Evolutionary conservation across 2,888 invertebrate genomes (phyloP).

Genomic region (Macrosiphum euphorbiae): DNA sequence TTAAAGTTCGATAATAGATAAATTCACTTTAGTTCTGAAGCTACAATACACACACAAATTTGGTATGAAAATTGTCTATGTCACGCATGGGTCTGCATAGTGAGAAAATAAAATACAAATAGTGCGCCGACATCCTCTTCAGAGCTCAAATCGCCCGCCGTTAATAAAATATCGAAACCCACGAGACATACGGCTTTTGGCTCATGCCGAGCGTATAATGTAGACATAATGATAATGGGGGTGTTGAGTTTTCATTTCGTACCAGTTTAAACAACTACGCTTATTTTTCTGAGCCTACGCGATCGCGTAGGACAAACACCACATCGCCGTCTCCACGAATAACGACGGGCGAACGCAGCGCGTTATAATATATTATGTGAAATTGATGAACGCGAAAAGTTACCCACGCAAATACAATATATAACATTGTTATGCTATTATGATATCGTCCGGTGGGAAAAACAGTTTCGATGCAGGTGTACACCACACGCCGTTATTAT

Average conservation of each 20-base stretch:
- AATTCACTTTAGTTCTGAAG: neutral
- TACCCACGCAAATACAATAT: neutral
- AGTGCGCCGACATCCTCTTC: neutral
- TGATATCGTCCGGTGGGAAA: neutral
- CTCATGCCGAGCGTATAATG: neutral
- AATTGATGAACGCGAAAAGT: slow-evolving; percentile 9
- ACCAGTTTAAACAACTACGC: neutral
- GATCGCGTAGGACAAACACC: neutral
- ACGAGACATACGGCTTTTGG: neutral
- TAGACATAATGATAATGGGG: neutral
- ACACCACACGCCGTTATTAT: neutral
- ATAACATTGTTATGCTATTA: neutral
- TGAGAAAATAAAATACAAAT: neutral
- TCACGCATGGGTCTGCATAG: neutral
- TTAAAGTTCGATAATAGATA: neutral
- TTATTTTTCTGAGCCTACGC: neutral
- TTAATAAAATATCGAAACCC: neutral
- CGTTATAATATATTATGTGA: slow-evolving; percentile 64
- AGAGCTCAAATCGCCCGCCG: neutral
- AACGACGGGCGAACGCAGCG: neutral
- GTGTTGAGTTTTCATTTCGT: neutral
- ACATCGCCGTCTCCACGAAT: neutral
- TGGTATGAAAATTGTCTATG: neutral
- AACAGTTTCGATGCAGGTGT: neutral
- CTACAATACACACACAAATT: neutral